phyloP scores from a whole-genome alignment of 2,888 invertebrate genomes.

The Drosophila yooni region DNA sequence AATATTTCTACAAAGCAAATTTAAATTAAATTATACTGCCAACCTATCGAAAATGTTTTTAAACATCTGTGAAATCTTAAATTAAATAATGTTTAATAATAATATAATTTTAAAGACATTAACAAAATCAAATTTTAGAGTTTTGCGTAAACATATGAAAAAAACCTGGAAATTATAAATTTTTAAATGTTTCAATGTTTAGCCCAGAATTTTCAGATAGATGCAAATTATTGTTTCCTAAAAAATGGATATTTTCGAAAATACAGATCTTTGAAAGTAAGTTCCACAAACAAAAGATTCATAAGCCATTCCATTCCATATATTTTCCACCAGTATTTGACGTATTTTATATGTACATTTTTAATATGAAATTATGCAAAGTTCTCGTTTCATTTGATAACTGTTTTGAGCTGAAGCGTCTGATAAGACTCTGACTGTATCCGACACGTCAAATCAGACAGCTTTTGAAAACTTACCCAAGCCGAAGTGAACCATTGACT shows the following conservation, averaged over 20 bases:
- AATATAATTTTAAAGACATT: too few relatives aligned
- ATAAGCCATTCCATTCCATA: not conserved
- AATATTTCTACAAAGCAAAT: not conserved
- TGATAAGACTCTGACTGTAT: not conserved
- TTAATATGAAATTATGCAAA: constrained; percentile 22
- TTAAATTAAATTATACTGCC: not conserved
- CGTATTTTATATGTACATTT: not conserved
- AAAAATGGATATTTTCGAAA: not conserved
- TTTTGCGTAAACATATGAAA: not conserved
- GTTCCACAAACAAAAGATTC: not conserved
- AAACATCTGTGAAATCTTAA: not conserved
- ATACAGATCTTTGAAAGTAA: not conserved
- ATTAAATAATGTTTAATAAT: too few relatives aligned
- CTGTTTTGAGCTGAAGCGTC: constrained; percentile 4
- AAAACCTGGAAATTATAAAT: not conserved
- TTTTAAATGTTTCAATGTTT: not conserved
- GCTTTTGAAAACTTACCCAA: not conserved
- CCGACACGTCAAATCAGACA: not conserved
- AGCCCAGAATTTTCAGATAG: not conserved
- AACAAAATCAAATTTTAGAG: not conserved
- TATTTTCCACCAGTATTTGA: not conserved
- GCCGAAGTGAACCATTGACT: constrained; percentile 6
- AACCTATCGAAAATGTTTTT: not conserved
- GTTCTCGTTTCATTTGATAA: constrained; percentile 27
- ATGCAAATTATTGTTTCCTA: not conserved